phyloP scores from a whole-genome alignment of 2,888 invertebrate genomes.

The Ophion ventricosus region DNA sequence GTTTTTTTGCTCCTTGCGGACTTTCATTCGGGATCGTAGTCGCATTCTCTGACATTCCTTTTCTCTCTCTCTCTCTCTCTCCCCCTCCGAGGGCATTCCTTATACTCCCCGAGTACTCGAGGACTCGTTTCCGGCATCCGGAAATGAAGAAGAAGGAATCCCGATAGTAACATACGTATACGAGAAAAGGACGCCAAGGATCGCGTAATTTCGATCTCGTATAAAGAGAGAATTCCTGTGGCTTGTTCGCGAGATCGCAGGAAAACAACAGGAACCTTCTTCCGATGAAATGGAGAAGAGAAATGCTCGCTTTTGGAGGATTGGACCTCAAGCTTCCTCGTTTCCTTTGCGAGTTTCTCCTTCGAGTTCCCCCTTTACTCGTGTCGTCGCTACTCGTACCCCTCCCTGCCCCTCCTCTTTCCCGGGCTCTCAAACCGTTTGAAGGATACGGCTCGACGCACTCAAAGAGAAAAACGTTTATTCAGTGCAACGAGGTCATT shows the following conservation, averaged over 20 bases:
- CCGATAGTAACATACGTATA: constrained; percentile 29
- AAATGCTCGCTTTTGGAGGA: constrained; percentile 17
- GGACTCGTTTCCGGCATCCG: neutral
- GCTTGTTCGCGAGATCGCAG: constrained; percentile 27
- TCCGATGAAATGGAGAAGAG: constrained; percentile 38
- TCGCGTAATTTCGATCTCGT: constrained; percentile 38
- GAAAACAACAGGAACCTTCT: constrained; percentile 36
- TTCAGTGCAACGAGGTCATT: constrained; percentile 60
- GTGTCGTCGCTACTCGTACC: neutral
- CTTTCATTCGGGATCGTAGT: neutral
- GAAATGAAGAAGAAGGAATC: constrained; percentile 40
- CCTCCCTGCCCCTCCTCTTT: neutral
- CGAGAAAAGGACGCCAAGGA: constrained; percentile 3
- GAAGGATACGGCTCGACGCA: constrained; percentile 33
- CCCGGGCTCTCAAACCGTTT: neutral
- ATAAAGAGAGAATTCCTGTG: constrained; percentile 42
- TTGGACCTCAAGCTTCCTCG: constrained; percentile 5
- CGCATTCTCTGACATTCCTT: neutral
- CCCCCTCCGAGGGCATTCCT: constrained; percentile 29
- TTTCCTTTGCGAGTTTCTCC: constrained; percentile 48
- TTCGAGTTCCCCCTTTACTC: constrained; percentile 30
- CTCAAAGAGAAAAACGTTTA: constrained; percentile 57
- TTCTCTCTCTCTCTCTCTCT: neutral
- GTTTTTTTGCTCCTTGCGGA: neutral
- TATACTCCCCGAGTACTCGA: constrained; percentile 18